Conservation (phyloP, 2,113 vertebrate genomes). For the Sander lucioperca region DNA sequence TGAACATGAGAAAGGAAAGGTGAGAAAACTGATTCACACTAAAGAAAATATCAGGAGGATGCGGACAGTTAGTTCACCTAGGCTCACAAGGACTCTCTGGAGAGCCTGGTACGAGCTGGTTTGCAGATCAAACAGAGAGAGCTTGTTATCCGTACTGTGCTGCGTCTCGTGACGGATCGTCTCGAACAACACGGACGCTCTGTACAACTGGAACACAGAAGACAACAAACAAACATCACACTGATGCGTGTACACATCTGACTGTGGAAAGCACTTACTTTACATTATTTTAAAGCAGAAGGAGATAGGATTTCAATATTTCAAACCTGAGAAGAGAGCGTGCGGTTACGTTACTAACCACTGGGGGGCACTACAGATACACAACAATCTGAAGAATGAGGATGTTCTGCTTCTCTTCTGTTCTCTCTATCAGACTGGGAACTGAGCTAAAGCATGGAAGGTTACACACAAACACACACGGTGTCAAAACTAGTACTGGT, state of each 20-base stretch:
- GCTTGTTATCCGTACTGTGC: conserved; percentile 93
- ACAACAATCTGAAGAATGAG: neutral
- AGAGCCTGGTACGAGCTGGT: conserved; percentile 96
- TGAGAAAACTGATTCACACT: neutral
- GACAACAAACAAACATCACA: conserved; percentile 14
- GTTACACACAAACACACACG: neutral
- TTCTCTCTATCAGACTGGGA: neutral
- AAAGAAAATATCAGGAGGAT: neutral
- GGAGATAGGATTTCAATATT: neutral
- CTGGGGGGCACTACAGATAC: conserved; percentile 33
- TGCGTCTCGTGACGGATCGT: conserved; percentile 92
- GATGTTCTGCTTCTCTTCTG: neutral
- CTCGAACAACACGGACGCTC: conserved; percentile 92
- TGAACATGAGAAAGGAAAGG: neutral
- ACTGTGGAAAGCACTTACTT: neutral
- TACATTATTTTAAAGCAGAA: conserved; percentile 1
- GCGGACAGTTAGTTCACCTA: conserved; percentile 83
- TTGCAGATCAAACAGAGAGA: conserved; percentile 95
- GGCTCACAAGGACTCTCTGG: conserved; percentile 94
- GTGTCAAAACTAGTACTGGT: too few relatives aligned
- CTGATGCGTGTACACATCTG: neutral
- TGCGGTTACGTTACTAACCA: conserved; percentile 30
- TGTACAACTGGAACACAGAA: conserved; percentile 87
- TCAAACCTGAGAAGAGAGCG: neutral
- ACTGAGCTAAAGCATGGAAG: neutral